A percentile compares a stretch with the other conserved stretches of the same genome.
These are phyloP conservation scores for Eutolmus rufibarbis DNA, from an alignment of 2,888 invertebrate species.

Conservation along the genomic window DNA sequence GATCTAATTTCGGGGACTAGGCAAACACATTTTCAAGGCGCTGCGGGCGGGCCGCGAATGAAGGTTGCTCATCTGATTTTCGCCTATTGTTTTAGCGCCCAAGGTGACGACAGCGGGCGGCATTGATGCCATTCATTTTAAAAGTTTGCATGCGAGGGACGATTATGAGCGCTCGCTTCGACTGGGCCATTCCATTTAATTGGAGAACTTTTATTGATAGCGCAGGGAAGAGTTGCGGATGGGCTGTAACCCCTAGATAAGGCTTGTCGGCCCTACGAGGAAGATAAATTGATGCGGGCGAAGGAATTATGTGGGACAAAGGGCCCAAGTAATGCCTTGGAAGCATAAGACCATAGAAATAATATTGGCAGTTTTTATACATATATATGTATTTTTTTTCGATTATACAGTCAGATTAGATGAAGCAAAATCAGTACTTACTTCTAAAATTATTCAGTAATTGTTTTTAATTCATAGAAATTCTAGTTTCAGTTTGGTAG, in stretches of 20 bases:
- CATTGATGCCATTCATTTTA: not conserved
- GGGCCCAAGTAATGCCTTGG: not conserved
- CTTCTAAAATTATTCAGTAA: no score
- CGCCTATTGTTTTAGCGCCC: not conserved
- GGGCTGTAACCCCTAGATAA: not conserved
- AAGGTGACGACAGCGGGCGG: not conserved
- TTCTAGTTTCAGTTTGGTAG: no score
- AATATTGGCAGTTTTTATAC: no score
- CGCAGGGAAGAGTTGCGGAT: not conserved
- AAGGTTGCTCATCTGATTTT: not conserved
- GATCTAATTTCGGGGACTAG: not conserved
- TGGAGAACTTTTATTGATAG: not conserved
- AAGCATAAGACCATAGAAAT: no score
- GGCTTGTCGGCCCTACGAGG: not conserved
- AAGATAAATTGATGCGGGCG: not conserved
- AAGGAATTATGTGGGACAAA: not conserved
- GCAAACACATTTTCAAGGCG: not conserved
- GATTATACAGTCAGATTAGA: no score
- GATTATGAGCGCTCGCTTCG: not conserved
- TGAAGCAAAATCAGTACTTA: no score
- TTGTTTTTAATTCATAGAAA: no score
- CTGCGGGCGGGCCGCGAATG: not conserved
- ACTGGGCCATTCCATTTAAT: not conserved
- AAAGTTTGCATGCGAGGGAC: not conserved
- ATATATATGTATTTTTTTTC: no score